A percentile compares a stretch with the other conserved stretches of the same genome.
Conservation (phyloP, 2,888 invertebrate species). For the Drosophila acutilabella region DNA sequence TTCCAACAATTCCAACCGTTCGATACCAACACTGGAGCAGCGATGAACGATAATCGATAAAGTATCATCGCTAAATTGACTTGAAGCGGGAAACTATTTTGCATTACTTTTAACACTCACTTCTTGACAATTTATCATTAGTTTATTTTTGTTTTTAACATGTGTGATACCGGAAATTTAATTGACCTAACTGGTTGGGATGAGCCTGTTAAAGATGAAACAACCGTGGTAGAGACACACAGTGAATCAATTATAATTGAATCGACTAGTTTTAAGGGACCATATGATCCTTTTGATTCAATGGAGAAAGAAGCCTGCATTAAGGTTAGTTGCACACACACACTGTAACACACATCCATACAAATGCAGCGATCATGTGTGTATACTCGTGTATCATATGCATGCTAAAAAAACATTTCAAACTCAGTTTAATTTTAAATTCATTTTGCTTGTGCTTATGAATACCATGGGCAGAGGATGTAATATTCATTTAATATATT, state of each 20-base stretch:
- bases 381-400: neutral
- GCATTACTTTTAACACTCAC: constrained; percentile 38
- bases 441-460: neutral
- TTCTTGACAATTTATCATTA: constrained; percentile 14
- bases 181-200: constrained; percentile 60
- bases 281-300: constrained; percentile 68
- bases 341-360: neutral
- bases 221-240: constrained; percentile 17
- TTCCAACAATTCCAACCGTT: neutral
- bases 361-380: constrained; percentile 1
- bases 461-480: too few relatives aligned
- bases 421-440: neutral
- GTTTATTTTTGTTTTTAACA: constrained; percentile 19
- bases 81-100: constrained; percentile 50
- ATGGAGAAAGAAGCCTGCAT: constrained; percentile 66
- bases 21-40: constrained; percentile 14
- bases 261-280: constrained; percentile 54
- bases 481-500: neutral
- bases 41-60: constrained; percentile 9
- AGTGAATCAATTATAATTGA: constrained; percentile 15
- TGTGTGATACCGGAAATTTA: constrained; percentile 62
- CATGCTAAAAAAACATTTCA: neutral
- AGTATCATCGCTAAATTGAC: constrained; percentile 31
- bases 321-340: constrained; percentile 48
- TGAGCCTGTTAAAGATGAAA: constrained; percentile 46